These are phyloP conservation scores for Andrena bucephala DNA, from an alignment of 2,888 invertebrate species.

Conservation along the genomic window DNA sequence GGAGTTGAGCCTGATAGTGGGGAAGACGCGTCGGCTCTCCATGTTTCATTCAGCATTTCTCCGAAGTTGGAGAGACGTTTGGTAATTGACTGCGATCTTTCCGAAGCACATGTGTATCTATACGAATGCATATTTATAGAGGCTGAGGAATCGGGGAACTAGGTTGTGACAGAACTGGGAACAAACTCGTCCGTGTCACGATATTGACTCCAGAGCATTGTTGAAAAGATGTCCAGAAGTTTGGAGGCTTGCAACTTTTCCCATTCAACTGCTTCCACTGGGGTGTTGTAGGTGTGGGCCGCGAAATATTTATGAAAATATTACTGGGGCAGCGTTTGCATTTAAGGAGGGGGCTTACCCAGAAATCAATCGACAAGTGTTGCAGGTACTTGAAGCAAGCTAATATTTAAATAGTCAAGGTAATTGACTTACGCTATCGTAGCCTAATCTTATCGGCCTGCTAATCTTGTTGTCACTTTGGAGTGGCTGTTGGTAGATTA, in stretches of 20 bases:
- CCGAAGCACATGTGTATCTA: neutral
- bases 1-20: neutral
- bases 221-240: constrained; percentile 47
- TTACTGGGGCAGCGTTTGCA: neutral
- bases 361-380: neutral
- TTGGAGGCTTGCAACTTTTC: constrained; percentile 30
- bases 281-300: neutral
- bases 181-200: constrained; percentile 32
- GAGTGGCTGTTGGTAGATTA: too few relatives aligned
- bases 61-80: neutral
- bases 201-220: constrained; percentile 47
- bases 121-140: constrained; percentile 45
- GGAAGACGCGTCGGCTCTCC: neutral
- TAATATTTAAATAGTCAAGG: too few relatives aligned
- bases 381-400: too few relatives aligned
- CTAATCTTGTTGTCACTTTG: too few relatives aligned
- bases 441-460: too few relatives aligned
- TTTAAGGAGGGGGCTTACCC: too few relatives aligned
- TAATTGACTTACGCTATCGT: too few relatives aligned
- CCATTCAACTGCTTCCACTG: neutral
- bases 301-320: neutral
- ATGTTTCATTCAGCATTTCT: neutral
- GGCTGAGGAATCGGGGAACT: constrained; percentile 63
- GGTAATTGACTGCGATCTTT: neutral
- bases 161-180: constrained; percentile 51